phyloP scores from a whole-genome alignment of 2,888 invertebrate genomes.

The Sarcophaga variegata region DNA sequence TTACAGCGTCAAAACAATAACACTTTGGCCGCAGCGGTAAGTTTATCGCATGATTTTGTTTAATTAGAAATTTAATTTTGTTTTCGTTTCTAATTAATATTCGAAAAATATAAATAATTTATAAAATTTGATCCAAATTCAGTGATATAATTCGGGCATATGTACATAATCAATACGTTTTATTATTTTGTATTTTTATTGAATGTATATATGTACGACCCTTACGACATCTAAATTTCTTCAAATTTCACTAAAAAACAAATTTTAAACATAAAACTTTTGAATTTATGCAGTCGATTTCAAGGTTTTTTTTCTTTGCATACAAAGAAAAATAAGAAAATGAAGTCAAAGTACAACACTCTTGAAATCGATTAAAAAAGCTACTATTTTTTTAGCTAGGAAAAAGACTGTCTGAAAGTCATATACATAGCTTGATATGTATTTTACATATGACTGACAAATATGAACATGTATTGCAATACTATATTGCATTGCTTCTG shows the following conservation, averaged over 20 bases:
- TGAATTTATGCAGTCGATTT: neutral
- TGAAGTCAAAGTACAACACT: too few relatives aligned
- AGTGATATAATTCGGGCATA: neutral
- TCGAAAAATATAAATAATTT: neutral
- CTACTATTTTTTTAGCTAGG: too few relatives aligned
- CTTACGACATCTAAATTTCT: neutral
- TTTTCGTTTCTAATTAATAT: neutral
- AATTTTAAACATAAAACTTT: neutral
- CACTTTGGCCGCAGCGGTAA: conserved; percentile 80
- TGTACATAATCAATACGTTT: neutral
- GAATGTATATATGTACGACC: neutral
- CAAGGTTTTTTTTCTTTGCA: too few relatives aligned
- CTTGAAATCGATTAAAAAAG: too few relatives aligned
- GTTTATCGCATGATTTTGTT: conserved; percentile 63
- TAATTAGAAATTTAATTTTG: too few relatives aligned
- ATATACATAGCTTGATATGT: too few relatives aligned
- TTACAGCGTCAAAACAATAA: conserved; percentile 78
- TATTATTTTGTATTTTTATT: too few relatives aligned
- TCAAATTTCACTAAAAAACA: neutral
- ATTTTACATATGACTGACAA: too few relatives aligned
- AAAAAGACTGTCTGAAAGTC: too few relatives aligned
- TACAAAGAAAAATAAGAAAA: too few relatives aligned
- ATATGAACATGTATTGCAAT: too few relatives aligned
- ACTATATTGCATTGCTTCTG: too few relatives aligned
- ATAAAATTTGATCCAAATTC: neutral